These are phyloP conservation scores for Papilio machaon DNA, from an alignment of 1,140 invertebrate species.

Conservation along the genomic window DNA sequence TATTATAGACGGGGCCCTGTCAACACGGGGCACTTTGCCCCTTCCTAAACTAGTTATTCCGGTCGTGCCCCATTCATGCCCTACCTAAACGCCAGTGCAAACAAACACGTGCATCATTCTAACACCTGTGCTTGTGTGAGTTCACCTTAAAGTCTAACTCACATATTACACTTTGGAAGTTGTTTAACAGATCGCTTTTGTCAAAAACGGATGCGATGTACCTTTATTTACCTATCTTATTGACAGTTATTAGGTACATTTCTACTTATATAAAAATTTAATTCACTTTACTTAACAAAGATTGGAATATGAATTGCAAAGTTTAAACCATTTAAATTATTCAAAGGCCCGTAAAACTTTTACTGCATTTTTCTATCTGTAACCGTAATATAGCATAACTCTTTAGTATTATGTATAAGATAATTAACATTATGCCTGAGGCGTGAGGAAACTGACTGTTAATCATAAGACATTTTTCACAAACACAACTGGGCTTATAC, in stretches of 20 bases:
- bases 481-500: slow-evolving; percentile 32
- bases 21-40: slow-evolving; percentile 35
- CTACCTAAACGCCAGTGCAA: slow-evolving; percentile 46
- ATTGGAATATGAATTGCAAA: neutral
- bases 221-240: neutral
- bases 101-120: slow-evolving; percentile 38
- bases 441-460: slow-evolving; percentile 51
- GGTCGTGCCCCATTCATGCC: slow-evolving; percentile 39
- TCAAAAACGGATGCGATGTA: neutral
- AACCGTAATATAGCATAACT: neutral
- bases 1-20: neutral
- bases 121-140: slow-evolving; percentile 12
- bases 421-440: slow-evolving; percentile 45
- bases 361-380: neutral
- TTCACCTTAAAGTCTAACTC: slow-evolving; percentile 4
- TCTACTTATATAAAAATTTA: neutral
- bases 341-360: neutral
- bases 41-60: slow-evolving; percentile 47
- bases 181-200: slow-evolving; percentile 11
- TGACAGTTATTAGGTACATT: neutral
- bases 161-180: slow-evolving; percentile 12
- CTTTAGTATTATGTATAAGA: slow-evolving; percentile 4
- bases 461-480: slow-evolving; percentile 58
- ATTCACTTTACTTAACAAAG: too few species aligned
- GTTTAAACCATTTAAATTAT: neutral